Evolutionary conservation across 1,140 invertebrate genomes (phyloP).

Genomic region (Drosophila ohnishii): DNA sequence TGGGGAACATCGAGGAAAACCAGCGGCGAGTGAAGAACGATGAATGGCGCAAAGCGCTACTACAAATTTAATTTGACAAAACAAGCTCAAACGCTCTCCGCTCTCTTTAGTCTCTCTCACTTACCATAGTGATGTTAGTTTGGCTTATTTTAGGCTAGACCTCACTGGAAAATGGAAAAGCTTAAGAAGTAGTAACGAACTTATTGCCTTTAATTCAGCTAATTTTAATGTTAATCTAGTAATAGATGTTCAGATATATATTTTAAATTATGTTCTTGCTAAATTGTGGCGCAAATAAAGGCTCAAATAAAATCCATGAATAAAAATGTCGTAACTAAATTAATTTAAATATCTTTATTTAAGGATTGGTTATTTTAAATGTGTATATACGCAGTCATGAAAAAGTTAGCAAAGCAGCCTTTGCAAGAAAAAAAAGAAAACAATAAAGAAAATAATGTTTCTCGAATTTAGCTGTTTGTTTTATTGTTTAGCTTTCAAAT

Average conservation of each 20-base stretch:
- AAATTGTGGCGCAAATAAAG: too few species aligned
- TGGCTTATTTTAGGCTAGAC: background rate
- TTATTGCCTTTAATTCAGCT: background rate
- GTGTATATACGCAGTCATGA: too few species aligned
- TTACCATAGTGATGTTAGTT: background rate
- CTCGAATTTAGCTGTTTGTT: too few species aligned
- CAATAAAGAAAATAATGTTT: too few species aligned
- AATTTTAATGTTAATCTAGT: background rate
- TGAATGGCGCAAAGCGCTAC: conserved; percentile 64
- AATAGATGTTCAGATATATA: background rate
- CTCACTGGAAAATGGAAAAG: background rate
- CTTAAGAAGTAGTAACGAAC: background rate
- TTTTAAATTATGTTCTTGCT: too few species aligned
- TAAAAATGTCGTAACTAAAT: too few species aligned
- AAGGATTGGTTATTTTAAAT: too few species aligned
- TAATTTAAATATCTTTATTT: too few species aligned
- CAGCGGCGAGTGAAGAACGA: conserved; percentile 71
- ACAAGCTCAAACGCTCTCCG: conserved; percentile 51
- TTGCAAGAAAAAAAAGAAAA: too few species aligned
- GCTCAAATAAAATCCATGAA: too few species aligned
- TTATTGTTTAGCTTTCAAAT: background rate
- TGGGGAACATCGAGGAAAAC: conserved; percentile 52
- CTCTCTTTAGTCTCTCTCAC: conserved; percentile 7
- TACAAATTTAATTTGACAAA: conserved; percentile 72
- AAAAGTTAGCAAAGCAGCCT: too few species aligned